A percentile compares a stretch with the other conserved stretches of the same genome.
These are phyloP conservation scores for Dusona sp. DNA, from an alignment of 2,888 invertebrate genomes.

Conservation along the genomic window DNA sequence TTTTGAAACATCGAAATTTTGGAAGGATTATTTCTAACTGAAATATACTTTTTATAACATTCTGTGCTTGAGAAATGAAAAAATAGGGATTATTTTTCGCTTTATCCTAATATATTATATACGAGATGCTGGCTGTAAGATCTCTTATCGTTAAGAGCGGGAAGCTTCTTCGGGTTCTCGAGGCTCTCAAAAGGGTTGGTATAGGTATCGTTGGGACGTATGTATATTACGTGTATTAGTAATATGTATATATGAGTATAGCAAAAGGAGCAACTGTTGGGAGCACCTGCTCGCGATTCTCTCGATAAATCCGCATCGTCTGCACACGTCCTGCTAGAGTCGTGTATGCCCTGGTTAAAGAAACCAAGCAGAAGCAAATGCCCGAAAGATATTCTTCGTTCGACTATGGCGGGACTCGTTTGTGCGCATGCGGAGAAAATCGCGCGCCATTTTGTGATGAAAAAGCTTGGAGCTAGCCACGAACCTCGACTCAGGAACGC, in stretches of 20 bases:
- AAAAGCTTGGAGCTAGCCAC: background rate
- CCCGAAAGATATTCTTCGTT: constrained; percentile 34
- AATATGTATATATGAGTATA: background rate
- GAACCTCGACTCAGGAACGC: background rate
- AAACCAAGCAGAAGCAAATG: constrained; percentile 14
- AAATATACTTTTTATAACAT: background rate
- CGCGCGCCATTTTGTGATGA: background rate
- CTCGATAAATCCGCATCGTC: constrained; percentile 58
- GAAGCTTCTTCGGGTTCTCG: constrained; percentile 32
- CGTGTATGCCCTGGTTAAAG: constrained; percentile 4
- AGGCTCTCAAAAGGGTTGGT: constrained; percentile 31
- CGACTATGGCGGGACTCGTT: background rate
- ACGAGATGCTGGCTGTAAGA: background rate
- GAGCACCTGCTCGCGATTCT: constrained; percentile 67
- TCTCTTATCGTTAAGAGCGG: constrained; percentile 31
- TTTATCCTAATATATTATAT: background rate
- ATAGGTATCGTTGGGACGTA: constrained; percentile 7
- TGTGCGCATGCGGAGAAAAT: background rate
- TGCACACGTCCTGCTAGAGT: constrained; percentile 35
- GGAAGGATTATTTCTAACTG: background rate
- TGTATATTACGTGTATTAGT: constrained; percentile 17
- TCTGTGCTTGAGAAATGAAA: background rate
- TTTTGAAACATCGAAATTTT: background rate
- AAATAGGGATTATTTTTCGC: background rate
- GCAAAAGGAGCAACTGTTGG: constrained; percentile 56